Conservation (phyloP, 2,797 vertebrate species). For the Coranthus polyacanthus region DNA sequence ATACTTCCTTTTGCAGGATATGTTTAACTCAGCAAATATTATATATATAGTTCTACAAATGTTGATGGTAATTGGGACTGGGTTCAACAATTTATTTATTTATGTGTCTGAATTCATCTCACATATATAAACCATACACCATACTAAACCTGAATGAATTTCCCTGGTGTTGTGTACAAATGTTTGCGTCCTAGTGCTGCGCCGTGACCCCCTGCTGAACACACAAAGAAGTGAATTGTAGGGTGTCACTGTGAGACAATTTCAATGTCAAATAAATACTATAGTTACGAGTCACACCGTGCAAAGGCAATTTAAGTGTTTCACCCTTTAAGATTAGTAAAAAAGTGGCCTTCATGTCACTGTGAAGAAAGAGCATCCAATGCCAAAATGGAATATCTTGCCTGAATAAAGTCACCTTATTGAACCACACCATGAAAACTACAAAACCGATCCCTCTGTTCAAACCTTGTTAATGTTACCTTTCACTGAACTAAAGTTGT, state of each 20-base stretch:
- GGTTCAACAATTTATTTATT: no score
- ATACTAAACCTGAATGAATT: no score
- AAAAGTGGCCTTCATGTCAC: constrained; percentile 23
- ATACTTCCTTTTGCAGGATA: constrained; percentile 22
- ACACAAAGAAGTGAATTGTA: constrained; percentile 27
- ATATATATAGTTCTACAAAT: no score
- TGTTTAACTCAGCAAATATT: constrained; percentile 8
- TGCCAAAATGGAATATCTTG: constrained; percentile 23
- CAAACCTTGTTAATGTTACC: no score
- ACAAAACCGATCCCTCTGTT: constrained; percentile 3
- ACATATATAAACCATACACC: no score
- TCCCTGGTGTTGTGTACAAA: no score
- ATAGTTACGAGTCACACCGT: constrained; percentile 31
- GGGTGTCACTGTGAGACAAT: constrained; percentile 39
- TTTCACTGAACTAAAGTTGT: no score
- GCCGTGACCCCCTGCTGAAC: constrained; percentile 21
- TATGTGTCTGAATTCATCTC: no score
- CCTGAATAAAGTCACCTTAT: not conserved
- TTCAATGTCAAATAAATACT: constrained; percentile 39
- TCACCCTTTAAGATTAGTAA: not conserved
- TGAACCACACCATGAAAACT: constrained; percentile 16
- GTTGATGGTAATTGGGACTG: no score
- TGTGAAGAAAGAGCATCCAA: not conserved
- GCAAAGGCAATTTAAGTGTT: constrained; percentile 29
- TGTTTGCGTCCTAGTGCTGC: no score